Base-by-base conservation (phyloP, 1,140 invertebrate genomes). In the Aphis gossypii region DNA sequence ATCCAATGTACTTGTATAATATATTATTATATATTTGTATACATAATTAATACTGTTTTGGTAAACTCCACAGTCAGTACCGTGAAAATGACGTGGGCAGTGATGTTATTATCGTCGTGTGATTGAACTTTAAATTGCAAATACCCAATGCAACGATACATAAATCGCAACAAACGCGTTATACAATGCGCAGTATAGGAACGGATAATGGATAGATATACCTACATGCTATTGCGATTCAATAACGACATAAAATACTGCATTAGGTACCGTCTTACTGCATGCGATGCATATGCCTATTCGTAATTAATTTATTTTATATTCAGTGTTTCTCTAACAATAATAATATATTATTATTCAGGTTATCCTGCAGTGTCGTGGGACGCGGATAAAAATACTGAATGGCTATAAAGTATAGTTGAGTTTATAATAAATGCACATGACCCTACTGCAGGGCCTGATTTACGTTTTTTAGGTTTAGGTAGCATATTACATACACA, bases 251-350 rank as follows among this genome's bases (percentile, higher is more conserved):
- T 76, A 76, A 76, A 76, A 76, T 76, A 76, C 60, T 76, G 60
- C 60, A 76, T 76, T 76, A n/a, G 60, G 60, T 18, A 35, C 60
- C 60, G n/a, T n/a, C 60, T 76, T 76, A n/a, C n/a, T 76, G 14
- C n/a, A 76, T 35, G 11, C 14, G 60, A 76, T 18, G n/a, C 11
- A 76, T 76, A 14, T n/a, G 14, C 30, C 14, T n/a, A 76, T 30
- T 30, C n/a, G n/a, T 76, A 76, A 76, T 76, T 76, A 76, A 76
- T 76, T 76, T 76, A 76, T 76, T 76, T 76, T 76, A 76, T 76
- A 76, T 76, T 76, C 60, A 76, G 30, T 76, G 14, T 76, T 76
- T 76, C 14, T 76, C n/a, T 76, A 76, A n/a, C 60, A 76, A 76
- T 76, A 76, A 76, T 76, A 35, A 76, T 76, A 76, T 76, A 76